Base-by-base conservation (phyloP, 2,113 vertebrate species). In the Erythrolamprus reginae region DNA sequence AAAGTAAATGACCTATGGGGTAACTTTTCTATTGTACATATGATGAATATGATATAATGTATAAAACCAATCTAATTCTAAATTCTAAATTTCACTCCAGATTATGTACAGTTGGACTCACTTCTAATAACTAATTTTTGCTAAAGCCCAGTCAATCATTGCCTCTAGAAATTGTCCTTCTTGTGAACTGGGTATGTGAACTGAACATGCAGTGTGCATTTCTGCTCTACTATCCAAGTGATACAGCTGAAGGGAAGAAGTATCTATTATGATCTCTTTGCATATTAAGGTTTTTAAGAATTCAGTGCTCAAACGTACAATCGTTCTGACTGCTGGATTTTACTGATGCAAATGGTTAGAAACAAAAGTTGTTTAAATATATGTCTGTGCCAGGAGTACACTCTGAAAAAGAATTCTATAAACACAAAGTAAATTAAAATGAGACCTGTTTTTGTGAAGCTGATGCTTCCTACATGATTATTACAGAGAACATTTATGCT, bases 361-460 rank as follows among this genome's bases (percentile, higher is more conserved):
- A 98, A 97, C 96, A 95, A 97, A 97, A 97, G 91, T 96, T 96
- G 95, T 94, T 96, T 96, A 97, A 98, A 97, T 97, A 97, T 82
- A 86, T 48, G 0, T 77, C 91, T 33, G 33, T 95, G 97, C 96
- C 97, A 98, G 95, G 87, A 95, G 93, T 95, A 95, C 55, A 93
- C 93, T 97, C 95, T 95, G 93, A 96, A 96, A 97, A 93, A 91
- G 93, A 96, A 95, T 21, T 47, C 93, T 95, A 91, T 96, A 96
- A 97, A 96, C 96, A 96, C 94, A 94, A 96, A 96, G 94, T 95
- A 96, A 97, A 97, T 97, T 97, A 96, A 84, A 96, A 97, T 61
- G 88, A 88, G 94, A 96, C 96, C 95, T 94, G 95, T 95, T 96
- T 96, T 96, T 87, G 87, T 93, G 96, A 96, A 94, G 94, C 95